Evolutionary conservation across 2,113 vertebrate species (phyloP).

Genomic region (Xenopus borealis): DNA sequence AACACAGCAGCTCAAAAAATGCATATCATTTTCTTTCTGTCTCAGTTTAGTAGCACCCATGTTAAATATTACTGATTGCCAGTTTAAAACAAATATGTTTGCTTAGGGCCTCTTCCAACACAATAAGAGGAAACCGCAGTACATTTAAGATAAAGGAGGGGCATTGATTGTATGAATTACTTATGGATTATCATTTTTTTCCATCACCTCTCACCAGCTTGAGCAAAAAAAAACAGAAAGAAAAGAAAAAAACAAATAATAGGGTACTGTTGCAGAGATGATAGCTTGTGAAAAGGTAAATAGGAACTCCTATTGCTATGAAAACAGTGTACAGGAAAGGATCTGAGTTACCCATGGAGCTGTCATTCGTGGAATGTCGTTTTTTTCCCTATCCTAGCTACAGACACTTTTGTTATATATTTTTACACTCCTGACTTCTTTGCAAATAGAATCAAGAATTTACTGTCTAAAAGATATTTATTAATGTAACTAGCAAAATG

Average conservation of each 20-base stretch:
- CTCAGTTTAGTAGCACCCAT: conserved; percentile 49
- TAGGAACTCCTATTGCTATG: conserved; percentile 57
- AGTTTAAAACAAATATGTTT: conserved; percentile 52
- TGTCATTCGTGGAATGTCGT: conserved; percentile 50
- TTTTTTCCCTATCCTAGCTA: not conserved
- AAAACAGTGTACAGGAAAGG: conserved; percentile 56
- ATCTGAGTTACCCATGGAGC: conserved; percentile 51
- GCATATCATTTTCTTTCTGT: conserved; percentile 48
- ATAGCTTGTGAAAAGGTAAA: conserved; percentile 57
- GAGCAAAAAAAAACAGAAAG: conserved; percentile 11
- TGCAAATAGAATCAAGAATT: not conserved
- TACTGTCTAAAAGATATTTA: not conserved
- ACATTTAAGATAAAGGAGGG: conserved; percentile 43
- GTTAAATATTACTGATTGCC: conserved; percentile 49
- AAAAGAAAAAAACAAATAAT: conserved; percentile 41
- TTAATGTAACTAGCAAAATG: too few relatives aligned
- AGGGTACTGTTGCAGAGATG: conserved; percentile 54
- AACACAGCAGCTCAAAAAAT: conserved; percentile 43
- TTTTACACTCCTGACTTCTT: not conserved
- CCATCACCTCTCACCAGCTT: conserved; percentile 43
- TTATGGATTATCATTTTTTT: conserved; percentile 44
- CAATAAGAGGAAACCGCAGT: conserved; percentile 49
- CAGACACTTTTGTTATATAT: not conserved
- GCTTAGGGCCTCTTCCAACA: conserved; percentile 45
- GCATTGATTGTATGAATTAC: conserved; percentile 48